A percentile compares a stretch with the other conserved stretches of the same genome.
phyloP scores from a whole-genome alignment of 2,113 vertebrate genomes.

The Sciurus niger region DNA sequence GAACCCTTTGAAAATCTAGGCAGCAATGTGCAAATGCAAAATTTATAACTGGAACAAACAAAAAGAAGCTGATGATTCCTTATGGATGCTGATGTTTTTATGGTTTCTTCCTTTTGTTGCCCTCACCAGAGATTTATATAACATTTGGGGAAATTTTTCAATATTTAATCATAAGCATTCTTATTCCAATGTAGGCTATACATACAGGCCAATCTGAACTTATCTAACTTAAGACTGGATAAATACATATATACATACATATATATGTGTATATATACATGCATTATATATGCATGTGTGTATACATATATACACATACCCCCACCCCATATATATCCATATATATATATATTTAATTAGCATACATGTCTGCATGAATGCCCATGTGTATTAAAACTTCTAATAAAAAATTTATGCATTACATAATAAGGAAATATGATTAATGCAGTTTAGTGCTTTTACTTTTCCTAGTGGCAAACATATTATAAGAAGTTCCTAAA shows the following conservation, averaged over 20 bases:
- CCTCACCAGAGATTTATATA: conserved; percentile 74
- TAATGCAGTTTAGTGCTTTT: conserved; percentile 12
- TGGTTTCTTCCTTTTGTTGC: conserved; percentile 75
- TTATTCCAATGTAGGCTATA: conserved; percentile 60
- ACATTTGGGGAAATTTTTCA: conserved; percentile 78
- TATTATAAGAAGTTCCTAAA: background rate
- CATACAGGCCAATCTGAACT: background rate
- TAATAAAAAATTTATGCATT: conserved; percentile 25
- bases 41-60: conserved; percentile 81
- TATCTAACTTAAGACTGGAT: background rate
- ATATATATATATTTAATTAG: background rate
- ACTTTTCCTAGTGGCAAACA: conserved; percentile 24
- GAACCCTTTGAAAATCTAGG: conserved; percentile 80
- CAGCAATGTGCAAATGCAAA: conserved; percentile 81
- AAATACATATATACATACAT: no score
- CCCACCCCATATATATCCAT: no score
- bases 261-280: background rate
- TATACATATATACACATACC: no score
- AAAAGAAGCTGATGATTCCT: conserved; percentile 80
- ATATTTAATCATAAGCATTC: conserved; percentile 83
- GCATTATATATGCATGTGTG: background rate
- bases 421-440: conserved; percentile 24
- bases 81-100: conserved; percentile 75
- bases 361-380: background rate
- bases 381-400: conserved; percentile 40